Base-by-base conservation (phyloP, 2,888 invertebrate genomes). In the Xanthia togata region DNA sequence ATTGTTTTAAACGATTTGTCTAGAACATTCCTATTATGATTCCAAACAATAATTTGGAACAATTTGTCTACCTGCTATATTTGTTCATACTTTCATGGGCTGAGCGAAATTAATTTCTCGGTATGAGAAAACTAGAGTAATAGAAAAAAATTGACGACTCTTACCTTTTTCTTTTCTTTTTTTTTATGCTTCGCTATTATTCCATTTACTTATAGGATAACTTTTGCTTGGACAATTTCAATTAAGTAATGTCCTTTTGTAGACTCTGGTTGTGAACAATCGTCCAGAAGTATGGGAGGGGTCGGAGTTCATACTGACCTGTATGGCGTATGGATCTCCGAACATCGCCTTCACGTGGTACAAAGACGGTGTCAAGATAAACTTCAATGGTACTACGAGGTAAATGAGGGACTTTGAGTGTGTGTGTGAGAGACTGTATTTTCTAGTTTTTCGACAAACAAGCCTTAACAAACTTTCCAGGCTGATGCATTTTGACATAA, bases 291-390 rank as follows among this genome's bases (percentile, higher is more conserved):
- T 97, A 76, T 97, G 98, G 93, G 97, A 98, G 91, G 98, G 97
- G 12, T 98, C 98, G 70, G 98, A 98, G 93, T 98, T 98, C 89
- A 97, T 98, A 88, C 95, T 98, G 84, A 98, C 98, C 71, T 98
- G 98, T 91, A 97, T 97, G 85, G 98, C 98, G 35, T 97, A 98
- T 90, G 98, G 98, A 71, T 98, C 98, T 64, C 97, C 98, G 0
- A 97, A 97, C 85, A 98, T 98, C 91, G 97, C 96, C 74, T 98
- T 98, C 92, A 97, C 97, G 53, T 98, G 98, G 98, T 98, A 97
- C 95, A 98, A 98, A 93, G 98, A 98, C 90, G 98, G 98, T 12
- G 96, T 97, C 84, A 97, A 97, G 87, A 97, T 98, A 79, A 98
- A 98, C 93, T 97, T 97, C 88, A 97, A 98, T 82, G 97, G 97